Base-by-base conservation (phyloP, 2,888 invertebrate genomes). In the Drosophila tanythrix region DNA sequence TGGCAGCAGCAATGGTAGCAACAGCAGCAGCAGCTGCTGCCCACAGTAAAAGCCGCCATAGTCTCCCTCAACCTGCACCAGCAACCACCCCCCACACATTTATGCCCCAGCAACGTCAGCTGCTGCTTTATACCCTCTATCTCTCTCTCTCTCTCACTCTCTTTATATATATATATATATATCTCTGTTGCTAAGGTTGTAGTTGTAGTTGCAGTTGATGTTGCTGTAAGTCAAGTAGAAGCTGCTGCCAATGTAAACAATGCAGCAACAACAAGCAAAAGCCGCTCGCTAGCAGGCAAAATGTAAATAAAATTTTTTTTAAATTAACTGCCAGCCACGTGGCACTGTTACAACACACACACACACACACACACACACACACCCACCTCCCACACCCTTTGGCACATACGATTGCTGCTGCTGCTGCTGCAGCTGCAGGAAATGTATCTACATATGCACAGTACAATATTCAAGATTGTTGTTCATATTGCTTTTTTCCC, bases 361-460 rank as follows among this genome's bases (percentile, higher is more conserved):
- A 8, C 15, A 25, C 29, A 1, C 36, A 4, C 62, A 27, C 55
- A 18, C 31, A 1, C n/a, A 3, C 21, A 21, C 21, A 21, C 21
- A 21, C 33, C 5, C 21, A 6, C 15, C 53, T 11, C 48, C 27
- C 1, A 31, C 33, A 15, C 38, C 29, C n/a, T 11, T 18, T 55
- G 18, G 18, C 55, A 56, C 15, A 29, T 21, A 15, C n/a, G 40
- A 57, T 56, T 55, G 50, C 27, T 27, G 50, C 11, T 43, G 11
- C 2, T 21, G 35, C 53, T 18, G n/a, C 55, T 33, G 61, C 70
- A 67, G 70, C 78, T 87, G 79, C 82, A 87, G 85, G 82, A 87
- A 87, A 85, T 84, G 82, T 87, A 85, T 84, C 85, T 87, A 84
- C 88, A 85, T 87, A 85, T 84, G 88, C 82, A 84, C 15, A 81